Evolutionary conservation across 2,797 vertebrate species (phyloP).

Genomic region (Falco columbarius): DNA sequence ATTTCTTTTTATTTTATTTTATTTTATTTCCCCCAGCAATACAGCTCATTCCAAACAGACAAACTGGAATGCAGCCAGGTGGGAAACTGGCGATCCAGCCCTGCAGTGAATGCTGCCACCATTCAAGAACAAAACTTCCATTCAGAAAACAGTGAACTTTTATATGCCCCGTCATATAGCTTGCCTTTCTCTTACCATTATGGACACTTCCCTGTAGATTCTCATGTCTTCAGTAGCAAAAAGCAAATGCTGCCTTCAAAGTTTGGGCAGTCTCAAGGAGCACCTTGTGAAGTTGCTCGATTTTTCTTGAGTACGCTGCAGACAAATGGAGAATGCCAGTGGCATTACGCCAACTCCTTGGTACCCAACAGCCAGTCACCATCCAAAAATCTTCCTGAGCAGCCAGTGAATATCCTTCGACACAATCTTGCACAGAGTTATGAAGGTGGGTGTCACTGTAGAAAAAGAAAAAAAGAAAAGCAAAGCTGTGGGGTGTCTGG

Average conservation of each 20-base stretch:
- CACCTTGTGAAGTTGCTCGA: slow-evolving; percentile 82
- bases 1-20: neutral
- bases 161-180: slow-evolving; percentile 79
- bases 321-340: slow-evolving; percentile 79
- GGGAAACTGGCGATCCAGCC: slow-evolving; percentile 82
- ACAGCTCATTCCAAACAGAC: slow-evolving; percentile 80
- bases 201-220: slow-evolving; percentile 79
- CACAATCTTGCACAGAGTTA: slow-evolving; percentile 74
- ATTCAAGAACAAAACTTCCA: slow-evolving; percentile 81
- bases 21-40: slow-evolving; percentile 70
- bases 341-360: slow-evolving; percentile 81
- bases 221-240: slow-evolving; percentile 78
- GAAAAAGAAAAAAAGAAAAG: neutral
- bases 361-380: slow-evolving; percentile 73
- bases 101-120: slow-evolving; percentile 65
- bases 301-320: slow-evolving; percentile 85
- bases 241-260: slow-evolving; percentile 79
- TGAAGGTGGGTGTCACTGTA: slow-evolving; percentile 75
- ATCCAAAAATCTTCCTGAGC: slow-evolving; percentile 76
- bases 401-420: slow-evolving; percentile 64
- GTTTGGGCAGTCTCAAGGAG: slow-evolving; percentile 77
- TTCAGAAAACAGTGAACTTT: slow-evolving; percentile 79
- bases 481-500: neutral
- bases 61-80: slow-evolving; percentile 81
- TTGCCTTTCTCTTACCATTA: slow-evolving; percentile 85